A percentile compares a stretch with the other conserved stretches of the same genome.
Conservation (phyloP, 2,797 vertebrate genomes). For the Mallotus villosus region DNA sequence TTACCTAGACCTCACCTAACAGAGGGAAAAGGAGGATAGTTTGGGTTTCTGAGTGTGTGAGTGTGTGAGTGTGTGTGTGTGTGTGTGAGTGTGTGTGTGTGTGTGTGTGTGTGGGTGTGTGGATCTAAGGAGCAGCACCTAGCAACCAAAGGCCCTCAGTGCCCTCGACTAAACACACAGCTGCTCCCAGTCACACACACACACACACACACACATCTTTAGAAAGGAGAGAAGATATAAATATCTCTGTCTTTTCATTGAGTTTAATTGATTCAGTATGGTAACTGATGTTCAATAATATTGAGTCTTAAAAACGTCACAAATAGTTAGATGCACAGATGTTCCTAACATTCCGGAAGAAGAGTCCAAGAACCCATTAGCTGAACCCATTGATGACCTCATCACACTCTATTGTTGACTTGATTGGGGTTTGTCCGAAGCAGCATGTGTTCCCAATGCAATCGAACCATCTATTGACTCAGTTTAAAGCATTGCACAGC, state of each 20-base stretch:
- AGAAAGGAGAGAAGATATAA: background rate
- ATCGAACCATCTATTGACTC: slow-evolving; percentile 19
- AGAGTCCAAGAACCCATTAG: slow-evolving; percentile 16
- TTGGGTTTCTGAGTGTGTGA: background rate
- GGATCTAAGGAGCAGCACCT: slow-evolving; percentile 38
- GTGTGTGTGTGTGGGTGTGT: background rate
- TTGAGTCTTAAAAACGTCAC: background rate
- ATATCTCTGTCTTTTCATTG: too few relatives aligned
- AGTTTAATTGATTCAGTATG: too few relatives aligned
- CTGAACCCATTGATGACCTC: slow-evolving; percentile 10
- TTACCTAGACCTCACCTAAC: too few relatives aligned
- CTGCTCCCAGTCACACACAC: slow-evolving; percentile 55
- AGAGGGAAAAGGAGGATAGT: too few relatives aligned
- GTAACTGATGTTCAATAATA: background rate
- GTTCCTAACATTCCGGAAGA: background rate
- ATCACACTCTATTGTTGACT: slow-evolving; percentile 22
- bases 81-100: background rate
- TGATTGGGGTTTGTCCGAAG: slow-evolving; percentile 40
- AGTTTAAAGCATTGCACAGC: slow-evolving; percentile 12
- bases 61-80: background rate
- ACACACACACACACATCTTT: slow-evolving; percentile 7
- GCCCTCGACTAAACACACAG: slow-evolving; percentile 57
- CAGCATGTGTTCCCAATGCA: background rate
- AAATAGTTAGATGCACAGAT: too few relatives aligned
- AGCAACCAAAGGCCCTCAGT: slow-evolving; percentile 45